Evolutionary conservation across 2,797 vertebrate species (phyloP).

Genomic region (Acipenser transmontanus): DNA sequence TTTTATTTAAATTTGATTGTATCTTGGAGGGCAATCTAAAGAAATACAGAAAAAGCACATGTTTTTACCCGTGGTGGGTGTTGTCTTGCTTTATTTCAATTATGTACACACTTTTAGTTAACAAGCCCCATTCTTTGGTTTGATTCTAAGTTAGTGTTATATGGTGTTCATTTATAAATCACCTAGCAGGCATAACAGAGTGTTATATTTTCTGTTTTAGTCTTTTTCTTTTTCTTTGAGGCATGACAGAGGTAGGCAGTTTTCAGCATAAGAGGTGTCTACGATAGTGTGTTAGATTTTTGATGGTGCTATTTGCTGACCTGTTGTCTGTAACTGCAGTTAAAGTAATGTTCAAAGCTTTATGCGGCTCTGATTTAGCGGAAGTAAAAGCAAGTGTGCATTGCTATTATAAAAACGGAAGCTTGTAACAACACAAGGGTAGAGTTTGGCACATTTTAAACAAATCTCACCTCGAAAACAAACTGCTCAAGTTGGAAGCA

Average conservation of each 20-base stretch:
- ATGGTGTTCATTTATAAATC: not conserved
- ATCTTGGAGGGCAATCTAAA: not conserved
- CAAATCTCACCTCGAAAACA: no score
- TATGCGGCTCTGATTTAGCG: no score
- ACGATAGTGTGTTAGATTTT: no score
- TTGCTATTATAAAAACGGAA: not conserved
- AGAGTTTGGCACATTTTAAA: no score
- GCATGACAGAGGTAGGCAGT: no score
- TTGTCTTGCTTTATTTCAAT: not conserved
- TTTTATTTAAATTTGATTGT: constrained; percentile 14
- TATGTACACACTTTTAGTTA: not conserved
- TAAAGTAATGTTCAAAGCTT: no score
- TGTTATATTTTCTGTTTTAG: no score
- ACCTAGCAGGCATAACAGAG: not conserved
- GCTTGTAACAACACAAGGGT: constrained; percentile 8
- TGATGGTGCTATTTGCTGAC: no score
- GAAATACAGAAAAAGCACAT: not conserved
- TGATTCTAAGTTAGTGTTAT: not conserved
- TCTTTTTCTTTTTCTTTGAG: no score
- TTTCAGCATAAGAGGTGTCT: no score
- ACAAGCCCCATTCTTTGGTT: not conserved
- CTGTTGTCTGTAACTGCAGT: no score
- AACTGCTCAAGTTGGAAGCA: constrained; percentile 47
- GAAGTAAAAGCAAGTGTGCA: not conserved
- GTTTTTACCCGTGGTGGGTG: not conserved